Base-by-base conservation (phyloP, 2,888 invertebrate genomes). In the Oxycera nigricornis region DNA sequence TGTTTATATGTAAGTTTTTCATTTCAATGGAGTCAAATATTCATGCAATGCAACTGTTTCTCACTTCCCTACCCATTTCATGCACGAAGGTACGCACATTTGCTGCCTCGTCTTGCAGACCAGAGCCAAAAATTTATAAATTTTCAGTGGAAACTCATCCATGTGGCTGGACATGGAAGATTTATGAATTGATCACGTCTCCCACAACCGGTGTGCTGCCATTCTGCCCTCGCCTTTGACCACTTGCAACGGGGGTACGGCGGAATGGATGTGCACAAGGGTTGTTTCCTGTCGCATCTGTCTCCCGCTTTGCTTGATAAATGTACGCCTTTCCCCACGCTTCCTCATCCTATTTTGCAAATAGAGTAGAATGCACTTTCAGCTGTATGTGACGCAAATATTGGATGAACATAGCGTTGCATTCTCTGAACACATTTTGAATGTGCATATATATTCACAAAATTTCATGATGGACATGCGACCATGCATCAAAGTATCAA, bases 101-200 rank as follows among this genome's bases (percentile, higher is more conserved):
- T 31, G 17, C 35, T 20, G 30, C 70, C 52, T 52, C 55, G 7
- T 7, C 31, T 30, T 26, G 6, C 9, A 50, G 14, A 41, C 31
- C 35, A 55, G 52, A 70, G 70, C 70, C 70, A 70, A 70, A 70
- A 70, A 70, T 70, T 70, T 70, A 70, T 70, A 70, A 70, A 70
- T 70, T 70, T 55, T 17, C 55, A 72, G 39, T 41, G 72, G 41
- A 72, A 72, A 59, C 41, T 74, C 76, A 76, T 76, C 77, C 78
- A 78, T 78, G 78, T 77, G 76, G 73, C 76, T 76, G 74, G 76
- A 77, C 75, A 76, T 75, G 72, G 77, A 77, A 78, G 78, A 78
- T 78, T 78, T 78, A 78, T 78, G 76, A 75, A 78, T 78, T 77
- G 77, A 76, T 78, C 78, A 77, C 77, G 76, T 76, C 76, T 70